A percentile compares a stretch with the other conserved stretches of the same genome.
Evolutionary conservation across 2,797 vertebrate genomes (phyloP).

Genomic region (Myotis pilosus): DNA sequence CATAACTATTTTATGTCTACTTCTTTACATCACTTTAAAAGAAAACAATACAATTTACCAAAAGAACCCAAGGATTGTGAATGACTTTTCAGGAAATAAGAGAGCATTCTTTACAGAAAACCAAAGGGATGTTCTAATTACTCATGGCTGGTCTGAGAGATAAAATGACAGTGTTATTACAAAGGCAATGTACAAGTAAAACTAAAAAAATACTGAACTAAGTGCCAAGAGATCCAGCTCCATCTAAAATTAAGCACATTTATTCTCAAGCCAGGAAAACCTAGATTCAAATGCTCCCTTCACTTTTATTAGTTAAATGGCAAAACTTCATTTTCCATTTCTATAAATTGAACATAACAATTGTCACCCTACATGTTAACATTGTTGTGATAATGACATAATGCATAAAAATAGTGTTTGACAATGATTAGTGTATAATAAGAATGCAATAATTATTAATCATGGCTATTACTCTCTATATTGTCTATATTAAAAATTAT

Average conservation of each 20-base stretch:
- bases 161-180: neutral
- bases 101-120: neutral
- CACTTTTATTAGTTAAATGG: neutral
- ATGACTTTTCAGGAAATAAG: neutral
- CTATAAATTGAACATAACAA: neutral
- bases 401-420: neutral
- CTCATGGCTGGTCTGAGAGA: neutral
- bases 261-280: neutral
- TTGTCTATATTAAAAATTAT: neutral
- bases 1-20: neutral
- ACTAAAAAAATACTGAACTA: neutral
- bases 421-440: neutral
- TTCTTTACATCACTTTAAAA: neutral
- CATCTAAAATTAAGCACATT: neutral
- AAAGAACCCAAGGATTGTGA: neutral
- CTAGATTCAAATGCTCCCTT: neutral
- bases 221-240: neutral
- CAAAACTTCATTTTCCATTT: neutral
- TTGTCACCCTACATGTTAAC: neutral
- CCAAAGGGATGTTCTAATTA: neutral
- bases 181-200: neutral
- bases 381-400: neutral
- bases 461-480: neutral
- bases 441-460: neutral
- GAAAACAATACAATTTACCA: neutral